Evolutionary conservation across 2,113 vertebrate genomes (phyloP).

Genomic region (Bolborhynchus lineola): DNA sequence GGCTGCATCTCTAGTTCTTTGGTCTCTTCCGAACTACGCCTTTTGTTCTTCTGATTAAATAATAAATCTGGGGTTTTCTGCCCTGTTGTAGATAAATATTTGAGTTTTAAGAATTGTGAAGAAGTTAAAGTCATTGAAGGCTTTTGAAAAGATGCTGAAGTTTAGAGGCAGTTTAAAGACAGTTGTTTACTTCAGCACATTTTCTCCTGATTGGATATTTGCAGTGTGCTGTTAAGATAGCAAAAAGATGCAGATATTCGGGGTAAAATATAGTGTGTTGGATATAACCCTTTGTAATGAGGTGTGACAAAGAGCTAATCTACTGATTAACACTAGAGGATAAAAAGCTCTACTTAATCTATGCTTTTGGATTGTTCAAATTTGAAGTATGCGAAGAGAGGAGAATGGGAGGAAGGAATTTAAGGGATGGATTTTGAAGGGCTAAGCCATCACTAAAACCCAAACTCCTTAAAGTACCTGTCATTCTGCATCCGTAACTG

Average conservation of each 20-base stretch:
- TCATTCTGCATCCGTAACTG: neutral
- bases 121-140: neutral
- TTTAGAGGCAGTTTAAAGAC: neutral
- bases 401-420: neutral
- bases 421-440: neutral
- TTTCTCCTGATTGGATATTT: neutral
- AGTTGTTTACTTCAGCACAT: neutral
- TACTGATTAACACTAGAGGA: neutral
- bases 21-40: neutral
- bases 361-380: neutral
- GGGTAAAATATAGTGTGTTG: neutral
- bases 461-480: neutral
- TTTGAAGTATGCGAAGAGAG: neutral
- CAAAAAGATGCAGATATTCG: neutral
- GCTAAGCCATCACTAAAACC: neutral
- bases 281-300: neutral
- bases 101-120: neutral
- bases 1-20: neutral
- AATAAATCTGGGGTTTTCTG: neutral
- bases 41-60: conserved; percentile 28
- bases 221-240: neutral
- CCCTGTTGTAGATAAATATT: neutral
- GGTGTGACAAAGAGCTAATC: neutral
- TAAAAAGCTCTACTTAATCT: neutral
- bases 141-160: neutral